Conservation (phyloP, 2,113 vertebrate species). For the Thamnophis sirtalis region DNA sequence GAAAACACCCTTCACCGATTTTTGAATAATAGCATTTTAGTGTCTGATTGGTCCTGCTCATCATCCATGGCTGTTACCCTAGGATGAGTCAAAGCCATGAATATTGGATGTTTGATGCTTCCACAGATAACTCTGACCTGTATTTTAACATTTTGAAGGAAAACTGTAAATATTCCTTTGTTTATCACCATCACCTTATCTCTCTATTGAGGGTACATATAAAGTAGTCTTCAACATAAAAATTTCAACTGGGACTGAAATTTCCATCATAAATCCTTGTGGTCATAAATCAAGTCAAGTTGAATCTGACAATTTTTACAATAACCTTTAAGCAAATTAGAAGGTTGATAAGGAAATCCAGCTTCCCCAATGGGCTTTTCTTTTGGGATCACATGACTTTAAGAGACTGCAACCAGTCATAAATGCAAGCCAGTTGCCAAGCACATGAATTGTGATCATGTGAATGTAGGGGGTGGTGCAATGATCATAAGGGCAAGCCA, state of each 20-base stretch:
- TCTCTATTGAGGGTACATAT: neutral
- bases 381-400: neutral
- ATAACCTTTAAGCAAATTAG: neutral
- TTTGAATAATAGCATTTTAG: neutral
- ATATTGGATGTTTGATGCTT: neutral
- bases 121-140: neutral
- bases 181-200: neutral
- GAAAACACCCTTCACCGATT: neutral
- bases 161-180: neutral
- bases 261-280: neutral
- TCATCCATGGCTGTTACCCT: neutral
- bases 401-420: neutral
- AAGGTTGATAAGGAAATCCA: neutral
- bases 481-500: neutral
- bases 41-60: neutral
- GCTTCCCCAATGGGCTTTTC: neutral
- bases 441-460: neutral
- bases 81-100: neutral
- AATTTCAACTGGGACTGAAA: neutral
- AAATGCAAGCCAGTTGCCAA: neutral
- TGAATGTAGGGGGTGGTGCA: neutral
- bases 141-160: neutral
- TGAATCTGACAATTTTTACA: neutral
- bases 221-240: neutral
- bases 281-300: neutral